Evolutionary conservation across 2,888 invertebrate genomes (phyloP).

Genomic region (Drosophila demipolita): DNA sequence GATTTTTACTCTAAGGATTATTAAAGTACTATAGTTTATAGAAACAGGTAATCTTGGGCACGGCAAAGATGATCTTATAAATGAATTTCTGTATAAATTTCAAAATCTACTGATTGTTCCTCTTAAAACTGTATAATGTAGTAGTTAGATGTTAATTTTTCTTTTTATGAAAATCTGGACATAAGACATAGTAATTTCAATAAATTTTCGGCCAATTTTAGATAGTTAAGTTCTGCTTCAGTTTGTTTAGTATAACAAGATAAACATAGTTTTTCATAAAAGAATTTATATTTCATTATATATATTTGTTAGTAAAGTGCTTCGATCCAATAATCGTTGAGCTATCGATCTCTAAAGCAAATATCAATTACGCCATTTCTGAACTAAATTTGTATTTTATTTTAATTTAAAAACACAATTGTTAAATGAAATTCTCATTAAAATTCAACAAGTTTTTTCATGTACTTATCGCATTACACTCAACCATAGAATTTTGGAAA

Average conservation of each 20-base stretch:
- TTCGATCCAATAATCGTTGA: background rate
- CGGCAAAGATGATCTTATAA: too few species aligned
- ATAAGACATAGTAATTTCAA: background rate
- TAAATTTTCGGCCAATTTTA: background rate
- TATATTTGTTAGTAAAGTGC: background rate
- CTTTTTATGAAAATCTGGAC: fast-evolving
- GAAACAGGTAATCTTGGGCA: background rate
- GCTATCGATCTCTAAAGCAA: background rate
- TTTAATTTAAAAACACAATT: background rate
- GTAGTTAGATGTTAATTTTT: background rate
- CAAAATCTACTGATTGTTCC: background rate
- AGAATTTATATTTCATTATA: fast-evolving
- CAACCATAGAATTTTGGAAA: background rate
- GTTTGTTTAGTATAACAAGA: background rate
- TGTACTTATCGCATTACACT: background rate
- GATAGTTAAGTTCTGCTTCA: background rate
- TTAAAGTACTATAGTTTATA: background rate
- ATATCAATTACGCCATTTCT: background rate
- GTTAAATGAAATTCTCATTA: background rate
- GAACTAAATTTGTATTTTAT: background rate
- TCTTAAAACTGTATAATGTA: background rate
- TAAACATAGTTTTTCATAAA: background rate
- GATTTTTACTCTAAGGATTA: too few species aligned
- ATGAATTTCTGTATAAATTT: background rate
- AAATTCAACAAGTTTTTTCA: background rate